Evolutionary conservation across 2,113 vertebrate species (phyloP), one percentile per base, ranked within the genome.

Genomic region (Ploceus nigricollis): DNA sequence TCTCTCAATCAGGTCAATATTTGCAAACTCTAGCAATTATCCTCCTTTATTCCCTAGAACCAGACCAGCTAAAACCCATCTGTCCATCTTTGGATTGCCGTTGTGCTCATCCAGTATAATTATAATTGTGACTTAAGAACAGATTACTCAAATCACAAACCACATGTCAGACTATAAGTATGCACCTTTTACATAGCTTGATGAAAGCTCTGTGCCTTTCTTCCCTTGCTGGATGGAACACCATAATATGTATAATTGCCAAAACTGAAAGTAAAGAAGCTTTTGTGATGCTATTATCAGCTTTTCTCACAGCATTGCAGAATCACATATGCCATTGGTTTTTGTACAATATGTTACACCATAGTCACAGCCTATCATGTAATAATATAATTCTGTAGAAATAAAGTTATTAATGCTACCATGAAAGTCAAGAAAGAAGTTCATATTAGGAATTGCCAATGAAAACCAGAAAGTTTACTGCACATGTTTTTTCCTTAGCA

Each of bases 121-220:
- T 96, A 96, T 95, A 95, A 90, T 96, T 96, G 71, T 60, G 95
- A 96, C 31, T 95, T 96, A 94, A 94, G 63, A 93, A 88, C 28
- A 82, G 81, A 83, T 97, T 97, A 95, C 86, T 94, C 58, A 94
- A 92, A 95, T 96, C 50, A 94, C 45, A 71, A 95, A 40, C 64
- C 88, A 93, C 73, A 65, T 96, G 80, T 91, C 56, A 3, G 28
- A 37, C 28, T 88, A 20, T 64, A 44, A 13, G 54, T 40, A 63
- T 40, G 75, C n/a, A 94, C 40, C 61, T 83, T 95, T 88, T 58
- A 14, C 35, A 78, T 48, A 58, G 68, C 53, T 82, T 40, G 51
- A 28, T 88, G 45, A 90, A 93, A 95, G 35, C 64, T 51, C 40
- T 93, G 10, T 13, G 17, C 50, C 71, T 77, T 70, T 80, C 87